Base-by-base conservation (phyloP, 1,140 invertebrate genomes). In the Cotesia vestalis region DNA sequence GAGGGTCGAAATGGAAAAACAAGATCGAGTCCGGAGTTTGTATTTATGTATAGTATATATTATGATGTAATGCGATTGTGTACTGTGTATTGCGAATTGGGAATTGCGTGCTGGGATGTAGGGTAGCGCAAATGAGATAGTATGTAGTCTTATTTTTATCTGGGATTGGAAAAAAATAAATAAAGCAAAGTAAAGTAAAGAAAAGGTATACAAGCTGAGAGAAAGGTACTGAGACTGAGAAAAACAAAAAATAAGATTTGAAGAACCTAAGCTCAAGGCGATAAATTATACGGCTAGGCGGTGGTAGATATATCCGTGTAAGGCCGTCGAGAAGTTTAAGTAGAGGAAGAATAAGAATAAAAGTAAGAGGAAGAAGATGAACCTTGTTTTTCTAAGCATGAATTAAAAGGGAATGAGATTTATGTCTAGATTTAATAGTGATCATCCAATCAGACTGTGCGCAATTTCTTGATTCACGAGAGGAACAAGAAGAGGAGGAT, bases 361-460 rank as follows among this genome's bases (percentile, higher is more conserved):
- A 52, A 55, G 55, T 57, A 55, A 20, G 27, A 40, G 11, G 59
- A 62, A 61, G 46, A 66, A 73, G 71, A 73, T 70, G 74, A 73
- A 67, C 57, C 69, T 68, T 76, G 72, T 76, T 76, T 76, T 76
- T 76, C 74, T 76, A 76, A 72, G 74, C 74, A 64, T 20, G 78
- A 79, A 78, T 79, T 78, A 76, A 76, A 67, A 68, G 68, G 67
- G 73, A 72, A 69, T 73, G 75, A 79, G 77, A 79, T 79, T 79
- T 79, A 79, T 79, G 78, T 75, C 74, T 77, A 77, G 75, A 79
- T 79, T 78, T 78, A 79, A 77, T 71, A 73, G 72, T 77, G 75
- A 77, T 73, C 72, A 46, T 73, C 71, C 75, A 78, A 79, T 79
- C 75, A 76, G 63, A 61, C 14, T 66, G 63, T 63, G 69, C 46